Conservation (phyloP, 2,113 vertebrate species). For the Sinosuthora webbiana region DNA sequence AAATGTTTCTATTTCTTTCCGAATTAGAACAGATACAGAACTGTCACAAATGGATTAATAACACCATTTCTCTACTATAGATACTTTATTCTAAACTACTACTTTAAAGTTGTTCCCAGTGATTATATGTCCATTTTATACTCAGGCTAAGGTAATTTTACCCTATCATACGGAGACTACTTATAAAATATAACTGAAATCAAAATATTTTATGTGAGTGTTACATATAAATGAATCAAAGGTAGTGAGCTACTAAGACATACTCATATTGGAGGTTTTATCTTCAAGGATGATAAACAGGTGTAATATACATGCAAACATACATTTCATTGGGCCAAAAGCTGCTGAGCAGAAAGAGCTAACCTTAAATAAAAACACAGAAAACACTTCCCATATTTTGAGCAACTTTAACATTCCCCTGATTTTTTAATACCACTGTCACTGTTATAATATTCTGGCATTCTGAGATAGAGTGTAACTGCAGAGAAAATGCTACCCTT, state of each 20-base stretch:
- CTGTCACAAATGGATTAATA: not conserved
- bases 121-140: not conserved
- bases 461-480: not conserved
- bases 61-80: not conserved
- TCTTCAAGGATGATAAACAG: not conserved
- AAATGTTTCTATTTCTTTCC: constrained; percentile 11
- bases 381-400: not conserved
- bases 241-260: not conserved
- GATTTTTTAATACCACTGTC: not conserved
- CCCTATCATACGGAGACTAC: not conserved
- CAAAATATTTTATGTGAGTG: not conserved
- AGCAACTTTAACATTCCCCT: not conserved
- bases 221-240: not conserved
- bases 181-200: not conserved
- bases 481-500: not conserved
- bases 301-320: not conserved
- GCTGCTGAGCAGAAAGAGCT: not conserved
- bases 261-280: not conserved
- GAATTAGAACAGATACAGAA: not conserved
- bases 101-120: not conserved
- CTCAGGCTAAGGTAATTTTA: not conserved
- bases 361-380: not conserved
- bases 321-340: not conserved
- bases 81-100: not conserved
- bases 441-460: not conserved